Percentiles rank a stretch among this genome's conserved stretches.
Conservation (phyloP, 2,113 vertebrate species). For the Vimba vimba region DNA sequence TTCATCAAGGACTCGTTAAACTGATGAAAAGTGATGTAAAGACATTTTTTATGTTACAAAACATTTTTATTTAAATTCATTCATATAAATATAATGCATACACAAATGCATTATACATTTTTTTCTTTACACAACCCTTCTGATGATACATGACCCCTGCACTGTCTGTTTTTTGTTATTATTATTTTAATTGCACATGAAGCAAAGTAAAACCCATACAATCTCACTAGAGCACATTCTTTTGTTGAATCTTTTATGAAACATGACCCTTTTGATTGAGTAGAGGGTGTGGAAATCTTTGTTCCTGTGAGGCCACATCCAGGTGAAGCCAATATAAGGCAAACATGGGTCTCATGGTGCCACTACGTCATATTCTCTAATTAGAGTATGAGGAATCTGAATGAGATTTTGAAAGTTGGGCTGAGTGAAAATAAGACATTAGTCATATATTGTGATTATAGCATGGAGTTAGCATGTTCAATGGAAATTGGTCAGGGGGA, state of each 20-base stretch:
- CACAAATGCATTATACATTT: too few relatives aligned
- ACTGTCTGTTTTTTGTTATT: too few relatives aligned
- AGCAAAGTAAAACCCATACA: too few relatives aligned
- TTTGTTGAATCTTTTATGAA: slow-evolving; percentile 52
- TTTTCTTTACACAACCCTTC: too few relatives aligned
- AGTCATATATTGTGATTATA: not conserved
- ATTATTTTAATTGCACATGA: too few relatives aligned
- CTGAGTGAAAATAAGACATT: not conserved
- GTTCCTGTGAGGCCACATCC: not conserved
- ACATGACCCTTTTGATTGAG: slow-evolving; percentile 57
- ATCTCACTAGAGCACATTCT: slow-evolving; percentile 18
- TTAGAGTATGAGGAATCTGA: not conserved
- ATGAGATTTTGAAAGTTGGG: slow-evolving; percentile 10
- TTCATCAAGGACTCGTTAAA: not conserved
- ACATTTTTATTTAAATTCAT: too few relatives aligned
- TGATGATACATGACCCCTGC: too few relatives aligned
- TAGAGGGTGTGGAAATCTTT: slow-evolving; percentile 39
- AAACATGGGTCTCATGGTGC: not conserved
- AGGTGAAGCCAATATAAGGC: slow-evolving; percentile 36
- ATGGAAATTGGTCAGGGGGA: not conserved
- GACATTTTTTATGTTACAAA: too few relatives aligned
- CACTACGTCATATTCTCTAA: not conserved
- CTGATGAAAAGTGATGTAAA: too few relatives aligned
- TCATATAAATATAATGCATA: too few relatives aligned
- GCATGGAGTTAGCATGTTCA: not conserved